phyloP scores from a whole-genome alignment of 2,113 vertebrate species.

The Psilopsiagon aymara region DNA sequence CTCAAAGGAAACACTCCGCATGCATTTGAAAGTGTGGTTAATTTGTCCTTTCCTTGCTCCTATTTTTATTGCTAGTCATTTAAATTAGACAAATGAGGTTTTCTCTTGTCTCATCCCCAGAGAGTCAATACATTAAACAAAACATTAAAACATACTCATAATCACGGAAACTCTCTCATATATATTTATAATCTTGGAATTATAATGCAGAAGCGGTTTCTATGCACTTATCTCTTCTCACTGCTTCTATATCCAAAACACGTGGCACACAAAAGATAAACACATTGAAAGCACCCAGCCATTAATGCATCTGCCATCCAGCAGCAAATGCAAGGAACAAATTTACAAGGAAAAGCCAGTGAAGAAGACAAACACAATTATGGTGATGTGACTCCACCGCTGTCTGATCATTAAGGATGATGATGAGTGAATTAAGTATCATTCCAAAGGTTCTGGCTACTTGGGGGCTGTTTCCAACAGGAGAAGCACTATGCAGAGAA shows the following conservation, averaged over 20 bases:
- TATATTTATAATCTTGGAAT: conserved; percentile 60
- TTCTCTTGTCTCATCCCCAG: background rate
- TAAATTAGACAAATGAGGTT: conserved; percentile 53
- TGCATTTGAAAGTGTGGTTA: background rate
- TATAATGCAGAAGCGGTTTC: conserved; percentile 54
- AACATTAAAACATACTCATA: conserved; percentile 26
- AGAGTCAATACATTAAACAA: conserved; percentile 14
- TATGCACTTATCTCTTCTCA: background rate
- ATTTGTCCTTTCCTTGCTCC: background rate
- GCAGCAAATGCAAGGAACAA: conserved; percentile 11
- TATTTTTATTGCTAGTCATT: conserved; percentile 19
- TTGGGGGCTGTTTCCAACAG: background rate
- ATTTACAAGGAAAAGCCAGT: conserved; percentile 47
- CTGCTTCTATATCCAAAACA: background rate
- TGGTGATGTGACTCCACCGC: background rate
- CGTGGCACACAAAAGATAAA: conserved; percentile 27
- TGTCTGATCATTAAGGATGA: background rate
- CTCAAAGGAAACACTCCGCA: background rate
- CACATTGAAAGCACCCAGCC: background rate
- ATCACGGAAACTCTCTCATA: conserved; percentile 34
- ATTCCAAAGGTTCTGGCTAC: background rate
- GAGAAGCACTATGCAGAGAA: background rate
- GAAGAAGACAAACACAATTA: conserved; percentile 54
- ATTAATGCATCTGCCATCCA: conserved; percentile 33
- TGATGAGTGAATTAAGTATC: background rate